Evolutionary conservation across 1,140 invertebrate species (phyloP), one percentile per base, ranked within the genome.

Genomic region (Lutraria rhynchaena): DNA sequence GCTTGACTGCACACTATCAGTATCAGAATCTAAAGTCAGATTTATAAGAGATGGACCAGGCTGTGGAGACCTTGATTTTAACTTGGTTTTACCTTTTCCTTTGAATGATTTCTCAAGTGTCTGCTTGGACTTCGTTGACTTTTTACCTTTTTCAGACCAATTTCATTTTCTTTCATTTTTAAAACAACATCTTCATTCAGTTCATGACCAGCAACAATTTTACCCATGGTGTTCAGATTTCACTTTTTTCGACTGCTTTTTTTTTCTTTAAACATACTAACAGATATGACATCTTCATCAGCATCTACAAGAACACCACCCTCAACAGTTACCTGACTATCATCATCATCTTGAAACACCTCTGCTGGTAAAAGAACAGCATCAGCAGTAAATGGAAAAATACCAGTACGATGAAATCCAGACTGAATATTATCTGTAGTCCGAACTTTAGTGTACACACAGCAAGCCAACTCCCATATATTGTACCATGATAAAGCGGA

Each of bases 311-410:
- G 58, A 37, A 63, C n/a, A 22, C 60, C 60, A 35, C 31, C 37
- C 5, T 63, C 60, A 63, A 37, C 60, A 63, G 60, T 63, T 22
- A 37, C 33, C 31, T 19, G 60, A 37, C 60, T 63, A 63, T 63
- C 19, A 63, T 63, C 11, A 37, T 63, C 33, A n/a, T n/a, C 2
- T 61, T 61, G 4, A 31, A 29, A 61, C 5, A 61, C n/a, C 19
- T 35, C 58, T 29, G 33, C 58, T 63, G 60, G 33, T 1, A 63
- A 11, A 63, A 37, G 31, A 37, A 63, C 17, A 37, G 60, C 60
- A 63, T 63, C 60, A n/a, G 31, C 13, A 37, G 33, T n/a, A n/a
- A n/a, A n/a, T n/a, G n/a, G n/a, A n/a, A n/a, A n/a, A n/a, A n/a
- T n/a, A n/a, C n/a, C n/a, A 19, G 33, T 53, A 44, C 61, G 61